Evolutionary conservation across 92 coral and sea anemone species (phyloP).

Genomic region (Metridium senile): DNA sequence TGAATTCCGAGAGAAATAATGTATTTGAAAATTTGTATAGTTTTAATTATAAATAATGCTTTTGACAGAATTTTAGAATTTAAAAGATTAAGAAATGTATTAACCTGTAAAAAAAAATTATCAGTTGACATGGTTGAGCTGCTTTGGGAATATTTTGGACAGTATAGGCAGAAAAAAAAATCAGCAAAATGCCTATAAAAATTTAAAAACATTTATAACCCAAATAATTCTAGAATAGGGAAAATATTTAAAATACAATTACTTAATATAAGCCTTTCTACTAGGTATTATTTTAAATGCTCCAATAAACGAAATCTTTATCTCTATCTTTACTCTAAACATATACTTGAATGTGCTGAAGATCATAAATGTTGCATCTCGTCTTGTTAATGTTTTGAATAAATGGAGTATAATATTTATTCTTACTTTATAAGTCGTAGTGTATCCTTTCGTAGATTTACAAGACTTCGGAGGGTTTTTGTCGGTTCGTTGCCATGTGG

Average conservation of each 20-base stretch:
- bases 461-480: slow-evolving; percentile 86
- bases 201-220: no score
- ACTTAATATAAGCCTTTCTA: background rate
- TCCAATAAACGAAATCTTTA: background rate
- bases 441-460: slow-evolving; percentile 89
- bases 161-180: no score
- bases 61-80: no score
- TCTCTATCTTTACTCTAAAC: background rate
- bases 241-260: background rate
- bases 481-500: slow-evolving; percentile 95
- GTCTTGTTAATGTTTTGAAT: background rate
- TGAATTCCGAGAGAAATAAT: no score
- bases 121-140: no score
- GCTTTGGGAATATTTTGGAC: no score
- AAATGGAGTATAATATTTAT: background rate
- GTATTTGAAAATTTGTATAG: no score
- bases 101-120: no score
- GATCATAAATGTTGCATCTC: background rate
- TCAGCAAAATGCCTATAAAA: no score
- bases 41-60: no score
- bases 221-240: no score
- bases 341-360: background rate
- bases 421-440: slow-evolving; percentile 85
- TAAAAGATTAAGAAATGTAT: no score
- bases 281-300: background rate